phyloP scores from a whole-genome alignment of 2,113 vertebrate genomes.

The Cygnus atratus region DNA sequence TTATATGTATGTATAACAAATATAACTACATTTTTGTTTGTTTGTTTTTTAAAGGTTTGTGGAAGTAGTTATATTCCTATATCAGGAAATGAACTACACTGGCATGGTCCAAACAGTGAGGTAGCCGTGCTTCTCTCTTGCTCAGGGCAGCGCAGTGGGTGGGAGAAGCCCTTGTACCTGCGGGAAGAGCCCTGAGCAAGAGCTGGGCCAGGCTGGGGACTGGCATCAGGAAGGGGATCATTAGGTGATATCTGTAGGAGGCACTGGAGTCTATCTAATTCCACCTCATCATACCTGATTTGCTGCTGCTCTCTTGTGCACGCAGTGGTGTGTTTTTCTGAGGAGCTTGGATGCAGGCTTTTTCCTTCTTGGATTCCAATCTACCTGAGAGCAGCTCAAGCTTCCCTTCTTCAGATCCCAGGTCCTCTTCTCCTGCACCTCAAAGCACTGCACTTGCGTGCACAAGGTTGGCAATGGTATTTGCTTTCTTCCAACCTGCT shows the following conservation, averaged over 20 bases:
- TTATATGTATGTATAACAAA: no score
- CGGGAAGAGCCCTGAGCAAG: neutral
- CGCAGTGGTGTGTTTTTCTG: conserved; percentile 2
- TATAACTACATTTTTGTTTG: neutral
- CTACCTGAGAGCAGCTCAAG: neutral
- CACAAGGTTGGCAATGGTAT: neutral
- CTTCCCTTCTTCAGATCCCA: neutral
- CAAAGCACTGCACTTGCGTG: rapidly evolving
- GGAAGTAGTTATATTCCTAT: neutral
- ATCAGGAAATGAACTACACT: neutral
- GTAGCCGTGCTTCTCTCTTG: neutral
- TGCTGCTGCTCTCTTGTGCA: neutral
- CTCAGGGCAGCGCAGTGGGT: neutral
- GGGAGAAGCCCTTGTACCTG: neutral
- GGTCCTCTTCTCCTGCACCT: neutral
- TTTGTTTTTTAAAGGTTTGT: neutral
- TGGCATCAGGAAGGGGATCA: conserved; percentile 32
- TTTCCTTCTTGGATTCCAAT: neutral
- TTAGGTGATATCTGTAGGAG: conserved; percentile 48
- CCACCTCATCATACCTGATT: neutral
- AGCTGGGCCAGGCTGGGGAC: neutral
- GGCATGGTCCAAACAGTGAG: neutral
- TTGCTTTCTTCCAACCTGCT: neutral
- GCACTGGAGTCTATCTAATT: conserved; percentile 26
- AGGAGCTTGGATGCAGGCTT: neutral